Percentiles rank a stretch among this genome's conserved stretches.
Evolutionary conservation across 2,797 vertebrate genomes (phyloP).

Genomic region (Pangasius krempfi): DNA sequence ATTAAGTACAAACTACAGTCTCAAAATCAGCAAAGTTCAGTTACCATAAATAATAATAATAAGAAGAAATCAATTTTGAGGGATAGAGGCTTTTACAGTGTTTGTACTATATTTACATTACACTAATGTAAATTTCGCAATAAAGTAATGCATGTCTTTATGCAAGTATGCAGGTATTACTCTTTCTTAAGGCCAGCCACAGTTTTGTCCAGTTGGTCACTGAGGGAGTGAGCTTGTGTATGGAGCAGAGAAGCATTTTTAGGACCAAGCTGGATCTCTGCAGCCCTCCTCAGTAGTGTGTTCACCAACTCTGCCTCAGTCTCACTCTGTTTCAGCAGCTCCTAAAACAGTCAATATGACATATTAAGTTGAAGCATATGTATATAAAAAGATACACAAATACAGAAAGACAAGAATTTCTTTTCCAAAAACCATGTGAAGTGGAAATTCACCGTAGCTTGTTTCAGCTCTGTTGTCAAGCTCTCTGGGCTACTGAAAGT

Average conservation of each 20-base stretch:
- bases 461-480: slow-evolving; percentile 86
- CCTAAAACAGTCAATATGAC: slow-evolving; percentile 71
- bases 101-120: not conserved
- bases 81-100: not conserved
- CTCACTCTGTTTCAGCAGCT: slow-evolving; percentile 82
- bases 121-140: not conserved
- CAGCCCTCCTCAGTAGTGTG: slow-evolving; percentile 85
- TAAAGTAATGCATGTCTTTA: not conserved
- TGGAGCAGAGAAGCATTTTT: slow-evolving; percentile 83
- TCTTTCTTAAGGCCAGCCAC: slow-evolving; percentile 87
- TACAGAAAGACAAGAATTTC: not conserved
- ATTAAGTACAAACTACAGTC: not conserved
- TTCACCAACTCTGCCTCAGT: slow-evolving; percentile 83
- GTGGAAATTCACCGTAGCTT: slow-evolving; percentile 81
- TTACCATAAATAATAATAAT: not conserved
- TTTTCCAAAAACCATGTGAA: not conserved
- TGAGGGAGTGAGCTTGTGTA: slow-evolving; percentile 82
- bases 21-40: not conserved
- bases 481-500: slow-evolving; percentile 94
- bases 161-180: slow-evolving; percentile 69
- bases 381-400: slow-evolving; percentile 2
- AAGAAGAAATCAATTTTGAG: not conserved
- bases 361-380: not conserved
- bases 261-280: slow-evolving; percentile 89
- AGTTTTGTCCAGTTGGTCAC: slow-evolving; percentile 85